Conservation (phyloP, 2,888 invertebrate species). For the Cabera pusaria region DNA sequence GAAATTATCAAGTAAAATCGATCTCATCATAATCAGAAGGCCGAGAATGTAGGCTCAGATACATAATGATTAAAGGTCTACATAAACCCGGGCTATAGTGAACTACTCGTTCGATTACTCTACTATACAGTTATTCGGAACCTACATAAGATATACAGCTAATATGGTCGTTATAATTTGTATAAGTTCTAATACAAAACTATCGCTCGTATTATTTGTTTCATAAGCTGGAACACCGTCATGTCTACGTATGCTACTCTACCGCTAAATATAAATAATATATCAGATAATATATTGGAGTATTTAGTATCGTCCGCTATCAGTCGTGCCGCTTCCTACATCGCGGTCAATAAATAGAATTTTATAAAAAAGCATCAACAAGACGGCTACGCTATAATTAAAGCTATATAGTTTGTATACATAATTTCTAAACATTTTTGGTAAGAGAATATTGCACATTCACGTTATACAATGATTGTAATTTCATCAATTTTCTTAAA, state of each 20-base stretch:
- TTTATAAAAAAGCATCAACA: slow-evolving; percentile 82
- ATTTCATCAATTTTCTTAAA: slow-evolving; percentile 45
- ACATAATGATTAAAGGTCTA: slow-evolving; percentile 33
- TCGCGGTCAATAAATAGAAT: slow-evolving; percentile 78
- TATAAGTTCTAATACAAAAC: slow-evolving; percentile 74
- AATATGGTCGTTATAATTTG: slow-evolving; percentile 46
- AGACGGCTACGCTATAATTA: slow-evolving; percentile 80
- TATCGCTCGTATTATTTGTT: slow-evolving; percentile 63
- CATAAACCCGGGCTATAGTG: slow-evolving; percentile 43
- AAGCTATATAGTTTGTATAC: slow-evolving; percentile 81
- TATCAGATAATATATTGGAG: slow-evolving; percentile 60
- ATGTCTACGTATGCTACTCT: slow-evolving; percentile 54
- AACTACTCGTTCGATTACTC: slow-evolving; percentile 38
- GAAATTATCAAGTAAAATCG: slow-evolving; percentile 6
- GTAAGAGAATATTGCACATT: slow-evolving; percentile 80
- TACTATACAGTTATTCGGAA: slow-evolving; percentile 49
- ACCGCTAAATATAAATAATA: slow-evolving; percentile 70
- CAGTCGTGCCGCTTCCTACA: slow-evolving; percentile 77
- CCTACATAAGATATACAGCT: slow-evolving; percentile 31
- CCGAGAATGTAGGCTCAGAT: slow-evolving; percentile 3
- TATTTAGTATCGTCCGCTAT: slow-evolving; percentile 73
- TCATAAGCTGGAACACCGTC: slow-evolving; percentile 66
- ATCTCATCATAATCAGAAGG: slow-evolving; percentile 9
- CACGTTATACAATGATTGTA: slow-evolving; percentile 50
- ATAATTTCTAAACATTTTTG: slow-evolving; percentile 76